phyloP scores from a whole-genome alignment of 2,113 vertebrate genomes.

The Rhinolophus ferrumequinum region DNA sequence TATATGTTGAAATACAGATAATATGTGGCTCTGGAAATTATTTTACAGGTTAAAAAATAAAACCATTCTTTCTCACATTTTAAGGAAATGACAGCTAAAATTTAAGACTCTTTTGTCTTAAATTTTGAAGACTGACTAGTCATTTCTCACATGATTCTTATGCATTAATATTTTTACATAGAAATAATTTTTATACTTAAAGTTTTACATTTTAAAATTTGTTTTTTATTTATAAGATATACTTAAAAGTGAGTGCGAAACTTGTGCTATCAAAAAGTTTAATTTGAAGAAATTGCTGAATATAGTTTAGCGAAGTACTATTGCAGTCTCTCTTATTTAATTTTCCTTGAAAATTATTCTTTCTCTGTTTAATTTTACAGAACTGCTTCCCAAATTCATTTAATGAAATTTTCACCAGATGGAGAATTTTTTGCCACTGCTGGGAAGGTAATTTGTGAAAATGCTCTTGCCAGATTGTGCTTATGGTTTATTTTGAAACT shows the following conservation, averaged over 20 bases:
- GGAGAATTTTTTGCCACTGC: slow-evolving; percentile 99
- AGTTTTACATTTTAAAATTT: background rate
- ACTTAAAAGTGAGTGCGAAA: background rate
- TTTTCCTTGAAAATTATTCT: slow-evolving; percentile 8
- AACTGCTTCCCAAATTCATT: slow-evolving; percentile 93
- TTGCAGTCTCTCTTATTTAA: background rate
- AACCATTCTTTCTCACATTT: background rate
- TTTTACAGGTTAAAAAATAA: slow-evolving; percentile 20
- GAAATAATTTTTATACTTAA: background rate
- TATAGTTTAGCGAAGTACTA: background rate
- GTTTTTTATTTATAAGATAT: background rate
- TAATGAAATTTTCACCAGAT: slow-evolving; percentile 97
- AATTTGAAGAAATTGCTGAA: slow-evolving; percentile 21
- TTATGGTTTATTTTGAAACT: slow-evolving; percentile 46
- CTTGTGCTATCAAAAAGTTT: background rate
- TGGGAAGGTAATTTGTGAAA: slow-evolving; percentile 90
- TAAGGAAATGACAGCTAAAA: background rate
- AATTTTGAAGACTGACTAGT: background rate
- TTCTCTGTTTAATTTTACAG: slow-evolving; percentile 84
- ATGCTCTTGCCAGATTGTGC: slow-evolving; percentile 39
- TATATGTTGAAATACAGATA: background rate
- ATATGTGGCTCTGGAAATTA: background rate
- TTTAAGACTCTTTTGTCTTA: slow-evolving; percentile 21
- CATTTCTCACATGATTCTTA: background rate
- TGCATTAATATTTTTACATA: background rate